Evolutionary conservation across 2,888 invertebrate species (phyloP).

Genomic region (Esperia sulphurella): DNA sequence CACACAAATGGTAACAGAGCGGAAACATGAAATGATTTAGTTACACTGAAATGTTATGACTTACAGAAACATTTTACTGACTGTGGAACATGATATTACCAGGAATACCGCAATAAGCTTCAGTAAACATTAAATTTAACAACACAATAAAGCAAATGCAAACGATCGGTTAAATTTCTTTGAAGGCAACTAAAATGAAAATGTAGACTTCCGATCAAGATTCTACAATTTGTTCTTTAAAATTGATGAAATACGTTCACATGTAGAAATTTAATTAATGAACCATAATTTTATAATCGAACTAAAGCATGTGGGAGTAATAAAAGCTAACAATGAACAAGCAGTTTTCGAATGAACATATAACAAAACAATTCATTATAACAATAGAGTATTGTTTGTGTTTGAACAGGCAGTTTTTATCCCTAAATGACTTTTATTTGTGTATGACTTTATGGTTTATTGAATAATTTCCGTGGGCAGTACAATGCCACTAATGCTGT

Average conservation of each 20-base stretch:
- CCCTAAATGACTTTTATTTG: conserved; percentile 50
- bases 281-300: conserved; percentile 24
- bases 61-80: conserved; percentile 33
- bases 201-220: not conserved
- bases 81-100: conserved; percentile 35
- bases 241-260: not conserved
- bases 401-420: conserved; percentile 47
- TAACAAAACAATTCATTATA: conserved; percentile 64
- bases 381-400: conserved; percentile 70
- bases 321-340: conserved; percentile 57
- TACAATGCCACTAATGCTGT: conserved; percentile 27
- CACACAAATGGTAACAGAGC: conserved; percentile 42
- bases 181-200: not conserved
- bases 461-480: conserved; percentile 41
- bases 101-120: conserved; percentile 14
- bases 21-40: conserved; percentile 64
- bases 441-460: conserved; percentile 21
- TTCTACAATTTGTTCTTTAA: no score
- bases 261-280: conserved; percentile 25
- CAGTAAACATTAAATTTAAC: conserved; percentile 9
- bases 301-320: conserved; percentile 57
- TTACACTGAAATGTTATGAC: conserved; percentile 49
- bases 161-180: not conserved
- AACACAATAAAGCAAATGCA: not conserved
- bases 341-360: conserved; percentile 52